Conservation (phyloP, 2,797 vertebrate species). For the Morelia viridis region DNA sequence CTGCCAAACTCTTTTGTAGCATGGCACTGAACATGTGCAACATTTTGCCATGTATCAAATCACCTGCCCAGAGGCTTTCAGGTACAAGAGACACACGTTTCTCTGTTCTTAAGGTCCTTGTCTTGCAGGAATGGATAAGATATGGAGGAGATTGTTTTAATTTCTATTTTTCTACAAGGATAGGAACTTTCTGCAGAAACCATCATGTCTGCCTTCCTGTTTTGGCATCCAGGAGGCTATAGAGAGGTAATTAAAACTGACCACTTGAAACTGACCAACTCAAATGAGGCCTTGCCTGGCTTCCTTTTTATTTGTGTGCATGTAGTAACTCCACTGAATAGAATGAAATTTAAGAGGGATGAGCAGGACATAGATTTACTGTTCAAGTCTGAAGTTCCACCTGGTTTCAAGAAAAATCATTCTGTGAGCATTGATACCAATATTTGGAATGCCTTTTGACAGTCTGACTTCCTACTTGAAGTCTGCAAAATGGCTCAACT, state of each 20-base stretch:
- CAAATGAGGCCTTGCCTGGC: not conserved
- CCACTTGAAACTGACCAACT: not conserved
- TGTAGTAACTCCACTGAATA: not conserved
- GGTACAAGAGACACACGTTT: not conserved
- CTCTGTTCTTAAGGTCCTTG: not conserved
- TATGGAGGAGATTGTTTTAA: not conserved
- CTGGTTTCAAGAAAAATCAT: not conserved
- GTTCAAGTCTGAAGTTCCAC: not conserved
- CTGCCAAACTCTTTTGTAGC: not conserved
- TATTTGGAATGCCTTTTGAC: not conserved
- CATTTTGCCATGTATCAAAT: no score
- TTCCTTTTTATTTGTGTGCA: not conserved
- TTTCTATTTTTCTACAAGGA: no score
- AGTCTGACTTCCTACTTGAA: not conserved
- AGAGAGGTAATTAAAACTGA: not conserved
- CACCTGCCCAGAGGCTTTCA: not conserved
- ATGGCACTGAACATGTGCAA: not conserved
- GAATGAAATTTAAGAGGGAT: not conserved
- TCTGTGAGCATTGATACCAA: not conserved
- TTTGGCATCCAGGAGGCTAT: not conserved
- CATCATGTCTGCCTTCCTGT: not conserved
- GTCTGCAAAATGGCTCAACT: not conserved
- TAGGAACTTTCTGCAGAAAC: not conserved
- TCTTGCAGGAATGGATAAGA: not conserved
- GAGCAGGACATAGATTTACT: not conserved